A percentile compares a stretch with the other conserved stretches of the same genome.
Evolutionary conservation across 2,888 invertebrate genomes (phyloP).

Genomic region (Phorcus lineatus): DNA sequence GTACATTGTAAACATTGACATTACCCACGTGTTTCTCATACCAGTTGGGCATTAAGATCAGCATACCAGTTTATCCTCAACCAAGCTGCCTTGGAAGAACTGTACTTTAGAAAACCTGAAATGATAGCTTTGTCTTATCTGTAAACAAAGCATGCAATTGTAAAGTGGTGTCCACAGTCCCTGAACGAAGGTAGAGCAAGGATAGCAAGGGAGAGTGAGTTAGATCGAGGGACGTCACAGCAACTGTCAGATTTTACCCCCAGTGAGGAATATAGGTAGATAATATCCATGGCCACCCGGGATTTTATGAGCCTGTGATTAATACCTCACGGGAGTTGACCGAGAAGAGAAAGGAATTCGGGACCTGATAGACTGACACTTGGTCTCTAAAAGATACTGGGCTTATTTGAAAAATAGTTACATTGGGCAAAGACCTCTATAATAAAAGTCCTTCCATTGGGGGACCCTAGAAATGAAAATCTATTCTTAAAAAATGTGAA

Average conservation of each 20-base stretch:
- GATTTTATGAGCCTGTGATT: not conserved
- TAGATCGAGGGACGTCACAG: not conserved
- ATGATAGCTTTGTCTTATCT: conserved; percentile 13
- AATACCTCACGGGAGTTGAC: not conserved
- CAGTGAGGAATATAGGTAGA: not conserved
- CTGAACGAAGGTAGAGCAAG: too few relatives aligned
- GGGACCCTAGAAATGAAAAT: too few relatives aligned
- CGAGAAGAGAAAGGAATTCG: too few relatives aligned
- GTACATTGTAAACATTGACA: conserved; percentile 18
- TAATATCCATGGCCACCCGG: not conserved
- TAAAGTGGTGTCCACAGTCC: not conserved
- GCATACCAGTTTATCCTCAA: not conserved
- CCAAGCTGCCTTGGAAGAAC: not conserved
- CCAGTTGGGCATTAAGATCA: conserved; percentile 1
- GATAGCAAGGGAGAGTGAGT: too few relatives aligned
- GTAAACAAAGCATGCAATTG: not conserved
- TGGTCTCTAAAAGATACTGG: too few relatives aligned
- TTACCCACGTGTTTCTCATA: conserved; percentile 12
- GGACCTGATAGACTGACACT: too few relatives aligned
- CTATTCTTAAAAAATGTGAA: too few relatives aligned
- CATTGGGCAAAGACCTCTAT: too few relatives aligned
- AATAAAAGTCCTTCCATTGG: too few relatives aligned
- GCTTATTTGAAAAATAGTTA: too few relatives aligned
- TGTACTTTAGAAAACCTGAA: not conserved
- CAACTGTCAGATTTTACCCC: not conserved